Percentiles rank a stretch among this genome's conserved stretches.
Evolutionary conservation across 2,113 vertebrate species (phyloP).

Genomic region (Actinemys pallida): DNA sequence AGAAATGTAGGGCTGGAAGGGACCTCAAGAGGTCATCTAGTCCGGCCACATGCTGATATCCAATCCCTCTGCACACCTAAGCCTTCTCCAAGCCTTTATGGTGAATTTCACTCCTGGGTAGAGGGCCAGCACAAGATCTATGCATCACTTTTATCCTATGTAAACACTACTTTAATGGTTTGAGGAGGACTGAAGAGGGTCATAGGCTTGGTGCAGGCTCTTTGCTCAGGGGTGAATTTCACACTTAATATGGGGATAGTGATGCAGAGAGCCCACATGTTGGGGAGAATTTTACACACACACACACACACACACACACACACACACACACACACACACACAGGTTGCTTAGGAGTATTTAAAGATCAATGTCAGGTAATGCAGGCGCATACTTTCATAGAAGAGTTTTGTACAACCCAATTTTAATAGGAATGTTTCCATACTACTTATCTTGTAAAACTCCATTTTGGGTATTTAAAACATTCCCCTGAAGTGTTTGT

Average conservation of each 20-base stretch:
- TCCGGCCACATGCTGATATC: too few relatives aligned
- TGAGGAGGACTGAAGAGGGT: neutral
- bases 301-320: neutral
- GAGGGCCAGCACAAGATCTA: neutral
- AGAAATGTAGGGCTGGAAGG: too few relatives aligned
- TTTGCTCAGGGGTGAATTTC: neutral
- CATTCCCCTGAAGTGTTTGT: neutral
- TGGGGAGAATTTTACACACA: neutral
- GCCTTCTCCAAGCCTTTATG: neutral
- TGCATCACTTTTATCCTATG: neutral
- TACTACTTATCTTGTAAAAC: slow-evolving; percentile 11
- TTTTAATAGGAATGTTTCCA: slow-evolving; percentile 53
- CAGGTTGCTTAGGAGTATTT: neutral
- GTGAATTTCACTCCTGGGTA: neutral
- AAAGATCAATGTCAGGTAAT: neutral
- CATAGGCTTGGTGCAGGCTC: neutral
- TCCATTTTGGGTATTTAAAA: slow-evolving; percentile 52
- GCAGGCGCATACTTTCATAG: accelerated
- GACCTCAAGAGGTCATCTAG: too few relatives aligned
- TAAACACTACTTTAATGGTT: neutral
- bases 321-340: too few relatives aligned
- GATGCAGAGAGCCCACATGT: neutral
- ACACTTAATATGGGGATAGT: neutral
- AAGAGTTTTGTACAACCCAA: neutral
- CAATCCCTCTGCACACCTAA: neutral